Percentiles rank a stretch among this genome's conserved stretches.
Evolutionary conservation across 2,113 vertebrate species (phyloP).

Genomic region (Lampris megalopsis): DNA sequence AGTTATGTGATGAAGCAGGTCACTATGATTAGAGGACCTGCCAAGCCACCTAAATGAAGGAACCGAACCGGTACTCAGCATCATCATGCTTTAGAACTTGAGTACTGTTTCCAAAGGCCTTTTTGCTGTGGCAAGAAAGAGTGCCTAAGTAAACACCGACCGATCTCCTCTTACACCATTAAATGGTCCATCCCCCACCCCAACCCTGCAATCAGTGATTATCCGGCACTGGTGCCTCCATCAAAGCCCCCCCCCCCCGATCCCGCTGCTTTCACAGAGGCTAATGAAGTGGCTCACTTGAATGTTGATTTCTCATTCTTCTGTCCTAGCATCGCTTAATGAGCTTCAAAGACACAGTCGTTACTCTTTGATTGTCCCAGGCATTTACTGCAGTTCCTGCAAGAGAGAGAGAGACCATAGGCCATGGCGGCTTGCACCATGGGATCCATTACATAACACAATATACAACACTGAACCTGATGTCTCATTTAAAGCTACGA

Average conservation of each 20-base stretch:
- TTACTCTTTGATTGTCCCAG: conserved; percentile 33
- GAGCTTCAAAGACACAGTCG: conserved; percentile 19
- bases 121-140: too few species aligned
- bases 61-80: too few species aligned
- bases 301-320: background rate
- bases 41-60: too few species aligned
- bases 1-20: too few species aligned
- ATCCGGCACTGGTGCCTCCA: background rate
- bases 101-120: too few species aligned
- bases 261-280: background rate
- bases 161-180: too few species aligned
- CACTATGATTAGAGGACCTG: too few species aligned
- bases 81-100: too few species aligned
- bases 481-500: too few species aligned
- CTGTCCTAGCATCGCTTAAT: conserved; percentile 7
- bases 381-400: background rate
- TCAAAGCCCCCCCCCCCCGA: background rate
- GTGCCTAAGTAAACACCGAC: too few species aligned
- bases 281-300: background rate
- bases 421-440: background rate
- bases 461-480: background rate
- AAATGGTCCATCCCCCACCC: too few species aligned
- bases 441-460: conserved; percentile 11
- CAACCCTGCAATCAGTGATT: too few species aligned
- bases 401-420: background rate